phyloP scores from a whole-genome alignment of 2,888 invertebrate genomes.

The Coelinius sp. region DNA sequence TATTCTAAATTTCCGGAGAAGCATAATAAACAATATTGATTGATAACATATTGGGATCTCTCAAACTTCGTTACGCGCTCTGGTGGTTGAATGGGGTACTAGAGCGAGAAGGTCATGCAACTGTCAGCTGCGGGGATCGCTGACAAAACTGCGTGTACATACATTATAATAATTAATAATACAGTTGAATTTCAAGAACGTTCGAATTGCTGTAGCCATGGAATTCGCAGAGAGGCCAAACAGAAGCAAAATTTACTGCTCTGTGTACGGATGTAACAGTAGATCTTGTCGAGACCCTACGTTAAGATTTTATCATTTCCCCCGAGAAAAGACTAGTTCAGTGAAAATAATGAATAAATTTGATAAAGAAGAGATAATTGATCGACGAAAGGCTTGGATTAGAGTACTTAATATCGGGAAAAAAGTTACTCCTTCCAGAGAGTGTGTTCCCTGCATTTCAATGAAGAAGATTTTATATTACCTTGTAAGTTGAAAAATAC shows the following conservation, averaged over 20 bases:
- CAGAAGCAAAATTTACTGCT: not conserved
- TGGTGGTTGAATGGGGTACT: too few relatives aligned
- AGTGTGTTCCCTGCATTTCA: slow-evolving; percentile 38
- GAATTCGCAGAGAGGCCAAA: not conserved
- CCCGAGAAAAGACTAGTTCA: not conserved
- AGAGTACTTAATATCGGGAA: slow-evolving; percentile 23
- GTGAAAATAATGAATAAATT: slow-evolving; percentile 27
- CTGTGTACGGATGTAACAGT: not conserved
- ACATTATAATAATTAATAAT: too few relatives aligned
- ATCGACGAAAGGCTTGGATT: slow-evolving; percentile 24
- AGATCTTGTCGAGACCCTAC: not conserved
- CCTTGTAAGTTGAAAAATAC: slow-evolving; percentile 27
- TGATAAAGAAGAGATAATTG: slow-evolving; percentile 9
- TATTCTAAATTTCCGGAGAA: too few relatives aligned
- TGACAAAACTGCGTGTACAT: too few relatives aligned
- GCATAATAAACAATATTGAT: too few relatives aligned
- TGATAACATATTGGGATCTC: too few relatives aligned
- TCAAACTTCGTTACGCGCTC: too few relatives aligned
- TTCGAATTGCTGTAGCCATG: too few relatives aligned
- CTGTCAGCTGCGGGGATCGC: too few relatives aligned
- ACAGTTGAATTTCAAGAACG: too few relatives aligned
- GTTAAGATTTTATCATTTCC: not conserved
- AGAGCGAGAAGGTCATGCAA: too few relatives aligned
- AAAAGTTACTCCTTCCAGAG: slow-evolving; percentile 13
- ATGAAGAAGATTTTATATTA: slow-evolving; percentile 24